Conservation (phyloP, 2,797 vertebrate genomes). For the Balearica regulorum region DNA sequence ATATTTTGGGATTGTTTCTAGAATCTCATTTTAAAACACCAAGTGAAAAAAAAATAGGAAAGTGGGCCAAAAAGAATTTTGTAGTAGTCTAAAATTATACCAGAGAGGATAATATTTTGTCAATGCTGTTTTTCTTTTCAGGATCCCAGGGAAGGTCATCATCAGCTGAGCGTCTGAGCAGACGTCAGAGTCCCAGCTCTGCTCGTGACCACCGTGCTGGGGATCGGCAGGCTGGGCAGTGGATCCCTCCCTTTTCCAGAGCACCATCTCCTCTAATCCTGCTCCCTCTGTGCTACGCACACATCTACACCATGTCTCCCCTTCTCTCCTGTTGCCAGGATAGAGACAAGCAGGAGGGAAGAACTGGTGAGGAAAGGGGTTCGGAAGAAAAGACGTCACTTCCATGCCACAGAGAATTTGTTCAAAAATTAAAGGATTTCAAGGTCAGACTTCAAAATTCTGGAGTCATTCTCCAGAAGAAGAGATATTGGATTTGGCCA, state of each 20-base stretch:
- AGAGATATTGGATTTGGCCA: background rate
- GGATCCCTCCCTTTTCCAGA: background rate
- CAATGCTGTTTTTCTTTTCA: background rate
- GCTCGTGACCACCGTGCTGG: accelerated
- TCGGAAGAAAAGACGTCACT: background rate
- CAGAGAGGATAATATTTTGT: background rate
- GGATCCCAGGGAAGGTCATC: background rate
- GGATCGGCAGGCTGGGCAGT: background rate
- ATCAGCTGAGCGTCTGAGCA: accelerated
- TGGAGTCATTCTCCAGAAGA: background rate
- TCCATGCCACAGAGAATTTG: background rate
- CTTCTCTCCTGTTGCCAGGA: background rate
- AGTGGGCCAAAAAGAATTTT: background rate
- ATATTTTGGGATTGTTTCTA: background rate
- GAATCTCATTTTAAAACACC: background rate
- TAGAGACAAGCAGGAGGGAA: background rate
- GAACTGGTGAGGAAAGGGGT: background rate
- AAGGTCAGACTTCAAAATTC: background rate
- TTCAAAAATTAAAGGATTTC: background rate
- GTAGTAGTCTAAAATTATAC: background rate
- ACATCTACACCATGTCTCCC: background rate
- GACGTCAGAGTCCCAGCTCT: accelerated
- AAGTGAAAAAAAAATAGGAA: background rate
- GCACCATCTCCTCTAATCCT: background rate
- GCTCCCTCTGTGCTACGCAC: background rate